Conservation (phyloP, 2,113 vertebrate genomes). For the Panthera leo region DNA sequence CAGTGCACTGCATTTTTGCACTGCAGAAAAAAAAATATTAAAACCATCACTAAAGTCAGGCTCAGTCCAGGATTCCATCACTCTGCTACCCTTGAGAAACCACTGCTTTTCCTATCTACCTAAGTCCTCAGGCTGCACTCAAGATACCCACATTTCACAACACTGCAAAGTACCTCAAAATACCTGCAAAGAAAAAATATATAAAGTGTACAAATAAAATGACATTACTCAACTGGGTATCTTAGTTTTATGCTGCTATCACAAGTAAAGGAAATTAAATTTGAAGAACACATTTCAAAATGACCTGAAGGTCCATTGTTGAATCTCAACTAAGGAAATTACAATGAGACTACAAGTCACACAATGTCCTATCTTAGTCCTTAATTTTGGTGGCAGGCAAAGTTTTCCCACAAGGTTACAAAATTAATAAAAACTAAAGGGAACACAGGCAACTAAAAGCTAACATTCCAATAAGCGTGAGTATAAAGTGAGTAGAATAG, state of each 20-base stretch:
- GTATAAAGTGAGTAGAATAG: neutral
- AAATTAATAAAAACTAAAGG: constrained; percentile 73
- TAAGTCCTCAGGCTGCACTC: neutral
- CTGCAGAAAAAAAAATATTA: constrained; percentile 28
- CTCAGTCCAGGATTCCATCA: neutral
- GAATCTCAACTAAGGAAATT: constrained; percentile 73
- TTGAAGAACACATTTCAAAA: constrained; percentile 73
- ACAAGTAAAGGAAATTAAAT: constrained; percentile 79
- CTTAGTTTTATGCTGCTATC: constrained; percentile 47
- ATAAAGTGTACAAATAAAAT: constrained; percentile 41
- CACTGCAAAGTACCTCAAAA: neutral
- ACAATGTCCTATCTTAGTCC: constrained; percentile 17
- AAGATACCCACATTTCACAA: constrained; percentile 40
- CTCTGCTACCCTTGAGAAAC: neutral
- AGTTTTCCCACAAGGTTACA: constrained; percentile 52
- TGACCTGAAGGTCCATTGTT: constrained; percentile 66
- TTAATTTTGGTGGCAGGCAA: constrained; percentile 42
- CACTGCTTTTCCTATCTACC: neutral
- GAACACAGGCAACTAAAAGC: constrained; percentile 13
- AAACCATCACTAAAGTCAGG: constrained; percentile 18
- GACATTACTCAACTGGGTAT: constrained; percentile 54
- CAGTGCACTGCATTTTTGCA: neutral
- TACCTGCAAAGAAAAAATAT: neutral
- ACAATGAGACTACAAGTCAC: neutral
- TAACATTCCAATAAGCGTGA: constrained; percentile 7